These are phyloP conservation scores for Orius insidiosus DNA, from an alignment of 1,140 invertebrate genomes.

Conservation along the genomic window DNA sequence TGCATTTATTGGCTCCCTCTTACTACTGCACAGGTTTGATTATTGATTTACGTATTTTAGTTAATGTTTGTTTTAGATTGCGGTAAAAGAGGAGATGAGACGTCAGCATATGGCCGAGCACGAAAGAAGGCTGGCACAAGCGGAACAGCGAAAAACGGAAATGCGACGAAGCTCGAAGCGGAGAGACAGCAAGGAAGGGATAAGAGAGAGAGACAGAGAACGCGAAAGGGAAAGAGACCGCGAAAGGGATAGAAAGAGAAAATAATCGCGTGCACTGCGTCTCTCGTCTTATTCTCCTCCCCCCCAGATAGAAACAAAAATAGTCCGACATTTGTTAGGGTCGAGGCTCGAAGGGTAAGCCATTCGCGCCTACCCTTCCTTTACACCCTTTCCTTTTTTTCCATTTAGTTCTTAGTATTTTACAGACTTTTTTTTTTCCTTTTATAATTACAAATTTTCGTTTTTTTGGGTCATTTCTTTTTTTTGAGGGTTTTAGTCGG, in stretches of 20 bases:
- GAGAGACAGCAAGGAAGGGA: constrained; percentile 9
- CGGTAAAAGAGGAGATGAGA: constrained; percentile 68
- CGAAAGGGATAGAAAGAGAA: background rate
- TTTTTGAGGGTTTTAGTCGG: constrained; percentile 7
- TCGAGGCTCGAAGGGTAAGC: constrained; percentile 10
- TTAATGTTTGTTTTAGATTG: constrained; percentile 42
- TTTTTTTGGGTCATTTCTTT: constrained; percentile 5
- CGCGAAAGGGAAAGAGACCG: constrained; percentile 7
- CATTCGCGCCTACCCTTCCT: constrained; percentile 1
- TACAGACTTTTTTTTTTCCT: background rate
- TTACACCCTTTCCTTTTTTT: constrained; percentile 3
- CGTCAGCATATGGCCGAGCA: constrained; percentile 71
- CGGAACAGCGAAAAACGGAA: constrained; percentile 38
- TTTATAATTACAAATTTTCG: constrained; percentile 5
- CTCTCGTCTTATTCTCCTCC: constrained; percentile 1
- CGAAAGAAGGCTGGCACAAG: constrained; percentile 55
- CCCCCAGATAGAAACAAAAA: background rate
- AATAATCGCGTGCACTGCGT: background rate
- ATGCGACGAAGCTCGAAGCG: constrained; percentile 17
- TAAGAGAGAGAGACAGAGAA: constrained; percentile 8
- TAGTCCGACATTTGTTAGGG: constrained; percentile 2
- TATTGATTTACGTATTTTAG: background rate
- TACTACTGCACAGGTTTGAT: constrained; percentile 72
- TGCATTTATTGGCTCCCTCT: constrained; percentile 96
- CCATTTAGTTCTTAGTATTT: constrained; percentile 6